Evolutionary conservation across 2,888 invertebrate genomes (phyloP), one percentile per base, ranked within the genome.

Genomic region (Leucoma salicis): DNA sequence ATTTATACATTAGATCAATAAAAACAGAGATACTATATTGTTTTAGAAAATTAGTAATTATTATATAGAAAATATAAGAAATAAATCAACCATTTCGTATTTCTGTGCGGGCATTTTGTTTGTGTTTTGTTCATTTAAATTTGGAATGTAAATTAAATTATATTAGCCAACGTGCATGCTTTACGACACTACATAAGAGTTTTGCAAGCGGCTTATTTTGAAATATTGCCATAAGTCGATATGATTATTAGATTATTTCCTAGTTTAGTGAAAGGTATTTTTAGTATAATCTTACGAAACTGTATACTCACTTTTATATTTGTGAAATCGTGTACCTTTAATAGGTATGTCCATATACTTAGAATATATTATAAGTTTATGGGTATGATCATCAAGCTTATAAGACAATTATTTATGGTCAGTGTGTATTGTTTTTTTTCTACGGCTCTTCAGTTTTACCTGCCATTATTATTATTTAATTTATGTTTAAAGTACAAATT

Each of bases 201-300:
- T 7, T 13, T 29, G 29, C 14, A 29, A 29, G 29, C 13, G 7
- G 13, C 4, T 11, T 27, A 27, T 29, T 12, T 7, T 13, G 29
- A 29, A 12, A 29, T 29, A 13, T 13, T 13, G 12, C 29, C 29
- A 29, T 29, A 29, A 12, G 14, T 29, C 13, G 3, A 12, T 34
- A 38, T 12, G 3, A 21, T 14, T 28, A 7, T 28, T 25, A 27
- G 24, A 35, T 14, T 27, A 15, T 35, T 35, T 35, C 35, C 27
- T 35, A 11, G 25, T 35, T 24, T 18, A 21, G 34, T 14, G 34
- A 34, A 34, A 34, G 21, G 18, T 14, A 14, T 24, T n/a, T n/a
- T n/a, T n/a, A n/a, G n/a, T n/a, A n/a, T n/a, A n/a, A n/a, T n/a
- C n/a, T n/a, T n/a, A n/a, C n/a, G n/a, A n/a, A n/a, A n/a, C n/a